A percentile compares a stretch with the other conserved stretches of the same genome.
These are phyloP conservation scores for Melanerpes aurifrons DNA, from an alignment of 2,113 vertebrate genomes.

Conservation along the genomic window DNA sequence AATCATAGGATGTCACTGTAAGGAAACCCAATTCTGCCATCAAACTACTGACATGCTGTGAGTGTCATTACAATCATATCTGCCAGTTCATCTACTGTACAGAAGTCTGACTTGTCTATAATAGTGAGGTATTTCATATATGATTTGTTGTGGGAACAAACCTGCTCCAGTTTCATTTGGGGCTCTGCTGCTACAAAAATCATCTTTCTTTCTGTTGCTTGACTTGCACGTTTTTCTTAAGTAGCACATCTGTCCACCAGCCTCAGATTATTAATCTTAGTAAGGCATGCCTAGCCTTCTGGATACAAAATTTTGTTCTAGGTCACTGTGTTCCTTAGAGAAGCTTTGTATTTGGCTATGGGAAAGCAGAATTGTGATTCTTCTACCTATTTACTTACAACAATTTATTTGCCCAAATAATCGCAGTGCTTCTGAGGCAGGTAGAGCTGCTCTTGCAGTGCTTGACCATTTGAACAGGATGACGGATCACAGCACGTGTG, in stretches of 20 bases:
- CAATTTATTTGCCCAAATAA: background rate
- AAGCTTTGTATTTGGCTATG: background rate
- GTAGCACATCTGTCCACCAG: background rate
- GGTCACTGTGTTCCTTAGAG: background rate
- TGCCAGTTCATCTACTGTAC: background rate
- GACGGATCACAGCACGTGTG: slow-evolving; percentile 18
- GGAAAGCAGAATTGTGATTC: background rate
- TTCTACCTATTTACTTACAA: background rate
- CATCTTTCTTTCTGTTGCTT: background rate
- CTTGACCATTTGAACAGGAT: background rate
- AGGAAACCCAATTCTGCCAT: background rate
- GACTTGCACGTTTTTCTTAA: background rate
- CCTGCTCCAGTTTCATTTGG: background rate
- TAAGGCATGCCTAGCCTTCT: background rate
- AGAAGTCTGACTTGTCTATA: background rate
- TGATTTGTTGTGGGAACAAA: background rate
- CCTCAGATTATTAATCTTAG: background rate
- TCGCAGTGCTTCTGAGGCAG: background rate
- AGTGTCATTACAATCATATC: background rate
- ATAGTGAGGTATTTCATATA: background rate
- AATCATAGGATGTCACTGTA: background rate
- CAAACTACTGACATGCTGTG: background rate
- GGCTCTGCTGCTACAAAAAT: background rate
- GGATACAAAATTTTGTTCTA: background rate
- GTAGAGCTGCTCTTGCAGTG: background rate